Evolutionary conservation across 2,113 vertebrate species (phyloP).

Genomic region (Oryzias curvinotus): DNA sequence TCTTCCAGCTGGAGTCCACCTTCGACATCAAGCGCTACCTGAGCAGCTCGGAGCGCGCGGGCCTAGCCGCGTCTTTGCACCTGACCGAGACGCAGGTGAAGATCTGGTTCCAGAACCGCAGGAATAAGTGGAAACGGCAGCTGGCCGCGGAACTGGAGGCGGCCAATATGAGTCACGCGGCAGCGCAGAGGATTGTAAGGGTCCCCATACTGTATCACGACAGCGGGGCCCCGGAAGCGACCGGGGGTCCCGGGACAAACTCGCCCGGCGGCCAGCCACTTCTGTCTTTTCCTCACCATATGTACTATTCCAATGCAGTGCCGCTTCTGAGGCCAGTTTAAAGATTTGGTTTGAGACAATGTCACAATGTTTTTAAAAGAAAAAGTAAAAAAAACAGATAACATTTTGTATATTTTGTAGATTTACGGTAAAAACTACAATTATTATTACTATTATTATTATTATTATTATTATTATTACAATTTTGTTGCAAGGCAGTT

Average conservation of each 20-base stretch:
- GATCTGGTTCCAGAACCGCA: constrained; percentile 97
- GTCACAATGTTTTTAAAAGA: constrained; percentile 52
- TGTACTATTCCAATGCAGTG: constrained; percentile 93
- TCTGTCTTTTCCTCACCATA: constrained; percentile 90
- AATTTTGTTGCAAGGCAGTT: constrained; percentile 20
- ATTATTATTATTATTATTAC: constrained; percentile 47
- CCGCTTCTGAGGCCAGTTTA: constrained; percentile 92
- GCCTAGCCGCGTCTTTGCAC: constrained; percentile 91
- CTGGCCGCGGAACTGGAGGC: constrained; percentile 95
- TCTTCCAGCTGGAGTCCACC: constrained; percentile 92
- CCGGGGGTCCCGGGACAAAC: constrained; percentile 66
- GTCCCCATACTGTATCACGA: constrained; percentile 97
- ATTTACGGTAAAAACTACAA: constrained; percentile 34
- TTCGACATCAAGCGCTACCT: constrained; percentile 94
- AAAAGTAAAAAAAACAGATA: constrained; percentile 3
- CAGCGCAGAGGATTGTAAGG: constrained; percentile 93
- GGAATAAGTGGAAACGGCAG: constrained; percentile 98
- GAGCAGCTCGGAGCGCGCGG: constrained; percentile 92
- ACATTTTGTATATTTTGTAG: constrained; percentile 64
- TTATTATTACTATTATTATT: constrained; percentile 55
- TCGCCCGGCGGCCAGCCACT: constrained; percentile 84
- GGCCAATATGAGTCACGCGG: constrained; percentile 91
- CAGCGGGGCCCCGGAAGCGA: constrained; percentile 80
- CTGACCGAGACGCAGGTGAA: constrained; percentile 98
- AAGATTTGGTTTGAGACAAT: constrained; percentile 24